phyloP scores from a whole-genome alignment of 2,797 vertebrate genomes.

The Steatocranus sp. region DNA sequence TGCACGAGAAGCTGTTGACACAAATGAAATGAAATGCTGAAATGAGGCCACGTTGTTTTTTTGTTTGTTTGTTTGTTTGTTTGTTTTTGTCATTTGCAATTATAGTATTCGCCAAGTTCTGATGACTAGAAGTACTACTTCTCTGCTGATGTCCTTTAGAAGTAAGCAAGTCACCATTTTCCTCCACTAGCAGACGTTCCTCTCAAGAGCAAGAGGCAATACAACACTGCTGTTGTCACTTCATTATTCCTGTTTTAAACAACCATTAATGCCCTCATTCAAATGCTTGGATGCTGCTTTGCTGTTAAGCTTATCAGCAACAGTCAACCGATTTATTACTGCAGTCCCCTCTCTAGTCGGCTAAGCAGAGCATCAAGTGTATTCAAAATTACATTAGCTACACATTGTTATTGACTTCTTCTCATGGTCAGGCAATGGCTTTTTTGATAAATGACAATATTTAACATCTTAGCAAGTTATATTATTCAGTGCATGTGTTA shows the following conservation, averaged over 20 bases:
- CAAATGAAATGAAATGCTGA: conserved; percentile 39
- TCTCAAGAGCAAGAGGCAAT: conserved; percentile 42
- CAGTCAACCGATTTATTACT: conserved; percentile 49
- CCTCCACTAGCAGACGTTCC: conserved; percentile 4
- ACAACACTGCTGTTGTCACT: conserved; percentile 27
- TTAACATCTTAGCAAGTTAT: conserved; percentile 8
- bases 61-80: neutral
- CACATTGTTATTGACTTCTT: conserved; percentile 36
- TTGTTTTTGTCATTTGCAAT: conserved; percentile 33
- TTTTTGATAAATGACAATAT: conserved; percentile 37
- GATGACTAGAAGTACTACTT: conserved; percentile 31
- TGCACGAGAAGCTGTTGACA: conserved; percentile 37
- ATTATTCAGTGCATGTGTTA: neutral
- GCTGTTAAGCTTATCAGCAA: conserved; percentile 59
- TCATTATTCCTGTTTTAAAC: conserved; percentile 61
- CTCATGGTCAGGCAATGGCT: conserved; percentile 24
- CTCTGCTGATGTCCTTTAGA: conserved; percentile 45
- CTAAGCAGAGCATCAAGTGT: conserved; percentile 42
- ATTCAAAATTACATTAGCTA: conserved; percentile 42
- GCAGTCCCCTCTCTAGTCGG: conserved; percentile 33
- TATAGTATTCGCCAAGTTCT: conserved; percentile 39
- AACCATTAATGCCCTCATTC: conserved; percentile 60
- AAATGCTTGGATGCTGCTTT: conserved; percentile 49
- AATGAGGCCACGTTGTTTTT: conserved; percentile 37
- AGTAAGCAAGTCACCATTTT: conserved; percentile 22